These are phyloP conservation scores for Chrysoperla carnea DNA, from an alignment of 1,140 invertebrate genomes.

Conservation along the genomic window DNA sequence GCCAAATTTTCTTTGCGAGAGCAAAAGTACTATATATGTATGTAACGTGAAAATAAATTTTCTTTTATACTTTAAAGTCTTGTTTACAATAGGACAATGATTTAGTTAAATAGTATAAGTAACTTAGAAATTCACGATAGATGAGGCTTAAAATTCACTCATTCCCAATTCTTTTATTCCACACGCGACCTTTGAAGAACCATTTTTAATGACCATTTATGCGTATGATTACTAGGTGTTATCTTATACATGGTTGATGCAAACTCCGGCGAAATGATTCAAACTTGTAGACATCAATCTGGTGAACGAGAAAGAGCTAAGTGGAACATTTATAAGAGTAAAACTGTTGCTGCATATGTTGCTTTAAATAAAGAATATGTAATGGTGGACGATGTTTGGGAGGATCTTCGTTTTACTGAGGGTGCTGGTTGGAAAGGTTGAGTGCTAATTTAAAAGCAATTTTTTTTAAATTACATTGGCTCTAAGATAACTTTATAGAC, in stretches of 20 bases:
- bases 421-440: constrained; percentile 24
- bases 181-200: too few species aligned
- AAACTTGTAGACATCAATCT: constrained; percentile 21
- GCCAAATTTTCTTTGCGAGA: background rate
- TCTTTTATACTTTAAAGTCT: too few species aligned
- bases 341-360: constrained; percentile 29
- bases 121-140: too few species aligned
- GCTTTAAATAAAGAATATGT: constrained; percentile 29
- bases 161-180: too few species aligned
- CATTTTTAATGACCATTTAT: background rate
- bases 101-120: too few species aligned
- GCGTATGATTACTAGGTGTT: constrained; percentile 19
- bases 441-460: too few species aligned
- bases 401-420: constrained; percentile 27
- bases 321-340: constrained; percentile 28
- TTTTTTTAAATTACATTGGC: too few species aligned
- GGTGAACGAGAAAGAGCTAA: constrained; percentile 27
- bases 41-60: too few species aligned
- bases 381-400: constrained; percentile 26
- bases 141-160: too few species aligned
- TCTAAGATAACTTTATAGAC: too few species aligned
- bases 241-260: constrained; percentile 29
- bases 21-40: too few species aligned
- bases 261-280: constrained; percentile 26
- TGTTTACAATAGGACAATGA: too few species aligned